Conservation (phyloP, 2,888 invertebrate genomes). For the Calameuta idolon region DNA sequence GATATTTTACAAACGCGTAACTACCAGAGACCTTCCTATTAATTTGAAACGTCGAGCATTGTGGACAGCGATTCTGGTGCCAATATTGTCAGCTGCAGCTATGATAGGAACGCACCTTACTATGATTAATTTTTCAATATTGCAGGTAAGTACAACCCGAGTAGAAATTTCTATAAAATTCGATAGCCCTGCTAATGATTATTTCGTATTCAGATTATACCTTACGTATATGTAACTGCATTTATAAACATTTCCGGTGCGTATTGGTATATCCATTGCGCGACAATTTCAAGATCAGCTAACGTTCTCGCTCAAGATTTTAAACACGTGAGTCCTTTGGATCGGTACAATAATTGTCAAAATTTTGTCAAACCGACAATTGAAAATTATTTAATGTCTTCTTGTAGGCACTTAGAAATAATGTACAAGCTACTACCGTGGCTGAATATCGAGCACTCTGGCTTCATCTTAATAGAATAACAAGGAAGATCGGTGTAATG, state of each 20-base stretch:
- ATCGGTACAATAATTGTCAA: neutral
- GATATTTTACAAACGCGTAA: slow-evolving; percentile 73
- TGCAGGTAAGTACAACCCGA: slow-evolving; percentile 67
- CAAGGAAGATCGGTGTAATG: slow-evolving; percentile 76
- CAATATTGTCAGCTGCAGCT: slow-evolving; percentile 73
- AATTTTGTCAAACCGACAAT: neutral
- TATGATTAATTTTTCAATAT: slow-evolving; percentile 76
- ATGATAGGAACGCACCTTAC: slow-evolving; percentile 78
- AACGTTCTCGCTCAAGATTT: slow-evolving; percentile 77
- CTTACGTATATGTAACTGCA: slow-evolving; percentile 78
- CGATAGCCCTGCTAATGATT: neutral
- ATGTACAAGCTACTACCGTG: slow-evolving; percentile 77
- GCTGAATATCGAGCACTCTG: slow-evolving; percentile 79
- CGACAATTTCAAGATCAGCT: slow-evolving; percentile 75
- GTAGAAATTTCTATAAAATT: neutral
- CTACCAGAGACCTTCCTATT: slow-evolving; percentile 71
- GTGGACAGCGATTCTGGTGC: slow-evolving; percentile 72
- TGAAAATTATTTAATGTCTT: neutral
- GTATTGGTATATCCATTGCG: slow-evolving; percentile 79
- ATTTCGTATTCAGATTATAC: slow-evolving; percentile 68
- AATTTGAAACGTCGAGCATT: slow-evolving; percentile 73
- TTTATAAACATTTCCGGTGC: slow-evolving; percentile 78
- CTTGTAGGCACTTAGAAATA: slow-evolving; percentile 73
- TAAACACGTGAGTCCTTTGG: slow-evolving; percentile 68
- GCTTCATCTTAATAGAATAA: slow-evolving; percentile 78